A percentile compares a stretch with the other conserved stretches of the same genome.
phyloP scores from a whole-genome alignment of 1,140 invertebrate species.

The Pseudomyrmex cubaensis region DNA sequence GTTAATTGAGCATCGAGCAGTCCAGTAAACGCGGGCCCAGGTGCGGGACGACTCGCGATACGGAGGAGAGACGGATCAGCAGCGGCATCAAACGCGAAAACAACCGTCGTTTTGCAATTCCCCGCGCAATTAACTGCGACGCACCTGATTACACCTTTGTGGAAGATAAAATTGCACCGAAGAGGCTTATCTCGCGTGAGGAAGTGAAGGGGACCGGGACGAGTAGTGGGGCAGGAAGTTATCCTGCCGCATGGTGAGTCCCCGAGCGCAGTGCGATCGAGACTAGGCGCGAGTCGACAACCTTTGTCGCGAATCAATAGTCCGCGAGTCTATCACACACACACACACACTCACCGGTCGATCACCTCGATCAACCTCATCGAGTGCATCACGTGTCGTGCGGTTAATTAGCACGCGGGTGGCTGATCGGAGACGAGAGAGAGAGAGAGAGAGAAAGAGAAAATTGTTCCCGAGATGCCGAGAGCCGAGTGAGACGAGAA shows the following conservation, averaged over 20 bases:
- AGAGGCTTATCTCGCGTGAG: neutral
- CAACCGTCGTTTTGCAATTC: neutral
- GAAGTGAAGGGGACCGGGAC: slow-evolving; percentile 36
- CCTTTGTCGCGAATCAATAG: slow-evolving; percentile 4
- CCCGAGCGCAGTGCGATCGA: slow-evolving; percentile 10
- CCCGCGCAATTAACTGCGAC: neutral
- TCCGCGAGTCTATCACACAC: neutral
- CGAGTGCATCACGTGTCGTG: neutral
- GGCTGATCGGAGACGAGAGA: slow-evolving; percentile 15
- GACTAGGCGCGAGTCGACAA: slow-evolving; percentile 37
- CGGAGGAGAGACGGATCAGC: neutral
- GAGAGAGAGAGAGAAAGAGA: slow-evolving; percentile 2
- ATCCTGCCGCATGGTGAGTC: neutral
- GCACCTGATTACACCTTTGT: neutral
- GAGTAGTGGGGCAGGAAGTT: slow-evolving; percentile 29
- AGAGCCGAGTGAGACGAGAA: slow-evolving; percentile 56
- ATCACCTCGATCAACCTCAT: slow-evolving; percentile 58
- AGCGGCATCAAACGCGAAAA: neutral
- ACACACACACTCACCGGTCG: slow-evolving; percentile 39
- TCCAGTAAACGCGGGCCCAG: slow-evolving; percentile 53
- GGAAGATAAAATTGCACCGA: neutral
- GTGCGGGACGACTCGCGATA: slow-evolving; percentile 22
- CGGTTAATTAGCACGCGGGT: slow-evolving; percentile 69
- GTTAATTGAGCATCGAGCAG: slow-evolving; percentile 69
- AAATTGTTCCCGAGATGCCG: slow-evolving; percentile 8